Evolutionary conservation across 2,113 vertebrate species (phyloP).

Genomic region (Anhinga anhinga): DNA sequence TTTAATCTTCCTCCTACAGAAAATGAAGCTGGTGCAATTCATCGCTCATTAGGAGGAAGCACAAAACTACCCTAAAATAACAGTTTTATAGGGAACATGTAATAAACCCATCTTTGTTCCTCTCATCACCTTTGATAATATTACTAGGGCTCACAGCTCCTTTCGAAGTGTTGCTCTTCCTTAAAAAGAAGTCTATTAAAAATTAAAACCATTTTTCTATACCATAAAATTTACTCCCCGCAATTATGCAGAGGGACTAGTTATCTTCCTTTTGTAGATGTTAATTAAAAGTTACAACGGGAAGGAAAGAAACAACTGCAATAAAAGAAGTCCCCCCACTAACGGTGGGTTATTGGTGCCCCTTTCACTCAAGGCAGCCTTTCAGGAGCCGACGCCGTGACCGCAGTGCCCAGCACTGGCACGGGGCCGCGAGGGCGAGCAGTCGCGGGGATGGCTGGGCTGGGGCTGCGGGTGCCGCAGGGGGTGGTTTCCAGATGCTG

Average conservation of each 20-base stretch:
- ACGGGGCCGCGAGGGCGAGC: fast-evolving
- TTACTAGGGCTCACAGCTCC: background rate
- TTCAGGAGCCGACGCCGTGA: fast-evolving
- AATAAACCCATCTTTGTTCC: background rate
- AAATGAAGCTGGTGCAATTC: slow-evolving; percentile 2
- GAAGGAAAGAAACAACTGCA: background rate
- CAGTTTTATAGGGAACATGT: background rate
- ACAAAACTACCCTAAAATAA: slow-evolving; percentile 13
- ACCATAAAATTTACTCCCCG: slow-evolving; percentile 12
- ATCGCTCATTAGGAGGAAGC: slow-evolving; percentile 5
- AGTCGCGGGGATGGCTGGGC: background rate
- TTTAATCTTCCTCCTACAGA: slow-evolving; percentile 29
- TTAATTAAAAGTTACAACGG: slow-evolving; percentile 53
- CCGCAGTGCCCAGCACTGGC: fast-evolving
- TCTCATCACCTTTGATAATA: background rate
- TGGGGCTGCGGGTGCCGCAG: background rate
- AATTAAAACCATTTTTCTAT: slow-evolving; percentile 41
- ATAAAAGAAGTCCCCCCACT: background rate
- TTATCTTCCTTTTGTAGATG: slow-evolving; percentile 19
- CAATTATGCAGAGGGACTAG: slow-evolving; percentile 17
- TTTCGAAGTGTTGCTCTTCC: slow-evolving; percentile 31
- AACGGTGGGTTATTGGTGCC: background rate
- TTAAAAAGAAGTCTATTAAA: slow-evolving; percentile 54
- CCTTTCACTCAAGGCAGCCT: background rate
- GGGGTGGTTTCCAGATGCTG: fast-evolving